These are phyloP conservation scores for Cromileptes altivelis DNA, from an alignment of 2,113 vertebrate species.

Conservation along the genomic window DNA sequence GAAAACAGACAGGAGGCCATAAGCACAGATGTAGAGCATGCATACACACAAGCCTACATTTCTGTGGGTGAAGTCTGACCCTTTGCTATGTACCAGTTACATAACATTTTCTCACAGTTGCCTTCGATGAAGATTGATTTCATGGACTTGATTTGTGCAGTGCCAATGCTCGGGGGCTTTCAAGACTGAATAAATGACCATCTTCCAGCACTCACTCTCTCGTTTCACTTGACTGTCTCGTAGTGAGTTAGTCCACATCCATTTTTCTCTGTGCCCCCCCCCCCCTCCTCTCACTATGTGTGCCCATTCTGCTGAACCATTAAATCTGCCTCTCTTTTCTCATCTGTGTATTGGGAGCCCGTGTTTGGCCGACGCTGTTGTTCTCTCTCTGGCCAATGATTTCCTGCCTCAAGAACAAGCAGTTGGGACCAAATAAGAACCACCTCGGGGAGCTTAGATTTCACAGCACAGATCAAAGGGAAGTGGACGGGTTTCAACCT, in stretches of 20 bases:
- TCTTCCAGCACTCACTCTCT: conserved; percentile 36
- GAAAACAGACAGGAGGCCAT: conserved; percentile 12
- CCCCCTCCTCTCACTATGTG: neutral
- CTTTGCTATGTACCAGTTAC: conserved; percentile 34
- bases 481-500: conserved; percentile 11
- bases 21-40: conserved; percentile 17
- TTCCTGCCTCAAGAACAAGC: conserved; percentile 49
- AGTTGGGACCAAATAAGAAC: conserved; percentile 36
- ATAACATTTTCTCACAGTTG: conserved; percentile 35
- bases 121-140: conserved; percentile 65
- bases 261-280: conserved; percentile 21
- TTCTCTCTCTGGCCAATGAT: conserved; percentile 39
- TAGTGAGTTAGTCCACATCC: conserved; percentile 41
- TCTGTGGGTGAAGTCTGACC: conserved; percentile 36
- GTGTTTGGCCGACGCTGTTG: conserved; percentile 42
- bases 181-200: conserved; percentile 51
- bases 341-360: conserved; percentile 53
- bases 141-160: conserved; percentile 49
- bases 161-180: conserved; percentile 48
- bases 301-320: conserved; percentile 49
- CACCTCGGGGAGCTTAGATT: conserved; percentile 35
- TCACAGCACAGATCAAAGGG: conserved; percentile 29
- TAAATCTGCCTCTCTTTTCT: conserved; percentile 40
- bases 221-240: conserved; percentile 53
- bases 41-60: conserved; percentile 28